Evolutionary conservation across 2,113 vertebrate genomes (phyloP).

Genomic region (Psilopsiagon aymara): DNA sequence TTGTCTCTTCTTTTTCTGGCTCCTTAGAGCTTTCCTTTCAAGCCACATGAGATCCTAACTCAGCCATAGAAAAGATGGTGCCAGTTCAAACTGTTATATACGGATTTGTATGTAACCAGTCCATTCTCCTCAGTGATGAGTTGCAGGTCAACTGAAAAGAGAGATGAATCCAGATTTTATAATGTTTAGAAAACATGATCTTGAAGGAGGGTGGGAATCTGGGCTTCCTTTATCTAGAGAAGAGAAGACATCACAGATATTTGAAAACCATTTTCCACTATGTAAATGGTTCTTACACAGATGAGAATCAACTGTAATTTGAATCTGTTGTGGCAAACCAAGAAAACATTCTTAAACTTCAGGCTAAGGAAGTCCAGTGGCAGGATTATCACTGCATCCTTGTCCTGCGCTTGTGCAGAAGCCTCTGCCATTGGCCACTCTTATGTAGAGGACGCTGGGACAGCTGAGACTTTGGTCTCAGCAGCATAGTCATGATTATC

Average conservation of each 20-base stretch:
- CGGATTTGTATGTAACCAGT: neutral
- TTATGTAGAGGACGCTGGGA: neutral
- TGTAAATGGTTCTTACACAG: neutral
- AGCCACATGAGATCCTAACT: neutral
- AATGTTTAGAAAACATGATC: neutral
- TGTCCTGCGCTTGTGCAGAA: neutral
- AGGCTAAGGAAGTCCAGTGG: neutral
- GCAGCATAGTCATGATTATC: neutral
- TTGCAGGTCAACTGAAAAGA: neutral
- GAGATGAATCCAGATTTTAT: neutral
- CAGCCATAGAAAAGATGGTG: neutral
- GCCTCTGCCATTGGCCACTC: neutral
- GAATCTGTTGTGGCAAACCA: neutral
- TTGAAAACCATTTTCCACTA: neutral
- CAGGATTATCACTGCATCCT: neutral
- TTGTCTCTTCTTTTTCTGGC: neutral
- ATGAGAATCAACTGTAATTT: neutral
- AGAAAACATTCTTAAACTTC: neutral
- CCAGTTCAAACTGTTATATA: neutral
- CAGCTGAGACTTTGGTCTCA: neutral
- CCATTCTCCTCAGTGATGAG: neutral
- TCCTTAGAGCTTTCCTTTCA: neutral
- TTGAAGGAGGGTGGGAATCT: neutral
- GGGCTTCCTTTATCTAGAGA: neutral
- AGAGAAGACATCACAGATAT: neutral